Conservation (phyloP, 1,140 invertebrate genomes). For the Drosophila pectinifera region DNA sequence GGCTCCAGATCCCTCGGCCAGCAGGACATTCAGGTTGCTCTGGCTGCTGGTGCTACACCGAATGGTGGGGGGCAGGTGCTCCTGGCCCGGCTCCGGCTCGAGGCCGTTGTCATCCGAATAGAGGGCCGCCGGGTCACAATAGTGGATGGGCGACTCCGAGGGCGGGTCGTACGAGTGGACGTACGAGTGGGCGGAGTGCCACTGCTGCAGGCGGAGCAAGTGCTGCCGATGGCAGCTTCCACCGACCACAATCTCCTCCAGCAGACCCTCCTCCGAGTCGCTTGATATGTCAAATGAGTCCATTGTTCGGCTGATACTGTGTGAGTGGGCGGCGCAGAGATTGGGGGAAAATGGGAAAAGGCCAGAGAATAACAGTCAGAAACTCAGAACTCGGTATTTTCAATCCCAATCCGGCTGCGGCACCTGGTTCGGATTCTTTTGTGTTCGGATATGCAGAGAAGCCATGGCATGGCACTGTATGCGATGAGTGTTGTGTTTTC, state of each 20-base stretch:
- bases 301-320: slow-evolving; percentile 83
- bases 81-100: slow-evolving; percentile 25
- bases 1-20: slow-evolving; percentile 36
- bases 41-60: slow-evolving; percentile 78
- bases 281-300: slow-evolving; percentile 85
- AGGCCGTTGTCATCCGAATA: slow-evolving; percentile 77
- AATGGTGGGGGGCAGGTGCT: slow-evolving; percentile 60
- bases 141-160: slow-evolving; percentile 77
- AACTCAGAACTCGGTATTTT: slow-evolving; percentile 28
- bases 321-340: neutral
- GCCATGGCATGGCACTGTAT: slow-evolving; percentile 51
- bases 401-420: slow-evolving; percentile 11
- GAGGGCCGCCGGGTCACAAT: slow-evolving; percentile 73
- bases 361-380: slow-evolving; percentile 49
- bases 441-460: slow-evolving; percentile 44
- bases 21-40: slow-evolving; percentile 74
- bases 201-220: slow-evolving; percentile 66
- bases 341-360: slow-evolving; percentile 1
- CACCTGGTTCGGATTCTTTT: slow-evolving; percentile 46
- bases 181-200: slow-evolving; percentile 56
- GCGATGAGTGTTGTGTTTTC: slow-evolving; percentile 27
- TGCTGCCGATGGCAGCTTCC: slow-evolving; percentile 62
- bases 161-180: slow-evolving; percentile 50
- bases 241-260: slow-evolving; percentile 83
- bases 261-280: slow-evolving; percentile 82